phyloP scores from a whole-genome alignment of 2,888 invertebrate genomes.

The Ischnura elegans region DNA sequence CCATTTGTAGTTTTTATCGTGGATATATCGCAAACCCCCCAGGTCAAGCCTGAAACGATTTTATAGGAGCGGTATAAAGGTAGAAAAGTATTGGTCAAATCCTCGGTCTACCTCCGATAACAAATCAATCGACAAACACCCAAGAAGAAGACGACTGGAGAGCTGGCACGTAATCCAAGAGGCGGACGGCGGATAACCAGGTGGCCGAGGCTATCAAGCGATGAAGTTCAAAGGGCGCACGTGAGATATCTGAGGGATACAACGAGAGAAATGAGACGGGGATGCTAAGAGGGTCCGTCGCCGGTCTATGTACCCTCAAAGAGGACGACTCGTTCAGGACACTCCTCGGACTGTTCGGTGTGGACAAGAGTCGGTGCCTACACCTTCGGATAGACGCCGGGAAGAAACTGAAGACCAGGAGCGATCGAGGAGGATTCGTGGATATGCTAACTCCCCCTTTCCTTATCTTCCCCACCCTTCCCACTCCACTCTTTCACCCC shows the following conservation, averaged over 20 bases:
- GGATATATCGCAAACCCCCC: too few relatives aligned
- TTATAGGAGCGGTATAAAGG: too few relatives aligned
- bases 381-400: slow-evolving; percentile 54
- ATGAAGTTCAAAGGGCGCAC: background rate
- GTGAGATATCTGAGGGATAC: background rate
- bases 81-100: background rate
- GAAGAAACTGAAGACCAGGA: slow-evolving; percentile 43
- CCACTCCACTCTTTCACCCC: slow-evolving; percentile 69
- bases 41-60: too few relatives aligned
- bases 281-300: background rate
- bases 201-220: background rate
- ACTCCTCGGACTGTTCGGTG: background rate
- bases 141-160: background rate
- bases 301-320: slow-evolving; percentile 20
- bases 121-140: background rate
- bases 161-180: background rate
- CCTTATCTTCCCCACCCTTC: slow-evolving; percentile 73
- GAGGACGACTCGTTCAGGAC: background rate
- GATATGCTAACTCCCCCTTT: slow-evolving; percentile 68
- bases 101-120: background rate
- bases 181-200: background rate
- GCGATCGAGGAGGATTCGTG: slow-evolving; percentile 19
- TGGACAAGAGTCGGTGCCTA: background rate
- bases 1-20: too few relatives aligned
- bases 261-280: background rate